phyloP scores from a whole-genome alignment of 2,888 invertebrate species.

The Parnassius mnemosyne region DNA sequence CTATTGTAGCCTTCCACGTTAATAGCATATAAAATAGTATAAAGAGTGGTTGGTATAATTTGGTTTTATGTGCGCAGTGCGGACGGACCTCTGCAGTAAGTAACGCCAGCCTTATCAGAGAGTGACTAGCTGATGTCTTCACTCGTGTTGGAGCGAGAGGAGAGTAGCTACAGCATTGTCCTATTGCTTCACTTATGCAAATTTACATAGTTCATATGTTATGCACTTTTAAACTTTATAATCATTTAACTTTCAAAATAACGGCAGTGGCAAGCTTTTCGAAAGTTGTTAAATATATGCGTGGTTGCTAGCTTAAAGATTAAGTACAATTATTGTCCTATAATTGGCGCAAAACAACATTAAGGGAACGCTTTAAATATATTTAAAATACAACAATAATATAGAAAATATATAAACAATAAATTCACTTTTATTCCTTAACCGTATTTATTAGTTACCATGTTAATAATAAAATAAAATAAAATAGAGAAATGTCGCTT shows the following conservation, averaged over 20 bases:
- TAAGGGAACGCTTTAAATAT: too few species aligned
- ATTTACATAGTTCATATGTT: background rate
- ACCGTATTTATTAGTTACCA: too few species aligned
- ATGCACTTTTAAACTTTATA: background rate
- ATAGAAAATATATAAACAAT: too few species aligned
- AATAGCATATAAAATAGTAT: too few species aligned
- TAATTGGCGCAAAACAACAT: too few species aligned
- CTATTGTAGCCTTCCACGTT: too few species aligned
- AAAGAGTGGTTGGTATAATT: slow-evolving; percentile 13
- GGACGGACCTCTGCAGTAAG: slow-evolving; percentile 76
- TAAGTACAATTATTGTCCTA: too few species aligned
- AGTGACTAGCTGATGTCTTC: background rate
- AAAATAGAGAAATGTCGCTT: too few species aligned
- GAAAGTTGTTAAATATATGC: background rate
- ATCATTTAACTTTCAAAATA: background rate
- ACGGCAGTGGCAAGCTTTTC: background rate
- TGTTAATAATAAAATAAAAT: too few species aligned
- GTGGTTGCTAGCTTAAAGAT: too few species aligned
- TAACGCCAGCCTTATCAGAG: slow-evolving; percentile 35
- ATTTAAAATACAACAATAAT: too few species aligned
- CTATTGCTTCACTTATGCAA: background rate
- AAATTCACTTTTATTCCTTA: too few species aligned
- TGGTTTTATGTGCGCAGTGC: slow-evolving; percentile 65
- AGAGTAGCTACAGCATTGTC: slow-evolving; percentile 1
- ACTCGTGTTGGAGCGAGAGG: slow-evolving; percentile 5